phyloP scores from a whole-genome alignment of 2,113 vertebrate genomes.

The Pelecanoides urinatrix region DNA sequence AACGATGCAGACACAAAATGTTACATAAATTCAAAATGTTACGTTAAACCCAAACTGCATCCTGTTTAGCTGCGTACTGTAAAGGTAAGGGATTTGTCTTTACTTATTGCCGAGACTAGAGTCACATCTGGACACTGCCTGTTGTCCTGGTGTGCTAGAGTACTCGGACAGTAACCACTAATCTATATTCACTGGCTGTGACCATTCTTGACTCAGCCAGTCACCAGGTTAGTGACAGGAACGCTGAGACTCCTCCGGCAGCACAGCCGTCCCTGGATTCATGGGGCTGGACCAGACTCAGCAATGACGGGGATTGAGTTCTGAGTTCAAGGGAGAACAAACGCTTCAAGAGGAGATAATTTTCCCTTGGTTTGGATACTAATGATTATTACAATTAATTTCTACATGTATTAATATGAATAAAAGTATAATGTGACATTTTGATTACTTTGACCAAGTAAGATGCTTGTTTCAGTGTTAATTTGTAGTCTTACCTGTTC shows the following conservation, averaged over 20 bases:
- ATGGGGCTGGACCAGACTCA: fast-evolving
- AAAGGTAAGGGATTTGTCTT: not conserved
- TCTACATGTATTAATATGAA: fast-evolving
- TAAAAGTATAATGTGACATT: not conserved
- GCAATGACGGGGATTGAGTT: no score
- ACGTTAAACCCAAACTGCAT: fast-evolving
- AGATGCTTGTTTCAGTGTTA: not conserved
- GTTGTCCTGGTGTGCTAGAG: constrained; percentile 69
- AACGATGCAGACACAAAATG: fast-evolving
- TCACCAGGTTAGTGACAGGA: constrained; percentile 68
- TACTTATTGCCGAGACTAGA: constrained; percentile 57
- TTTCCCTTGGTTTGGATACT: not conserved
- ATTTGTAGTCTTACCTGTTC: not conserved
- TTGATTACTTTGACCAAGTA: not conserved
- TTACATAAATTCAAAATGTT: not conserved
- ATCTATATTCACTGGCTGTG: constrained; percentile 65
- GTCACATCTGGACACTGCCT: constrained; percentile 50
- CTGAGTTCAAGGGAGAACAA: not conserved
- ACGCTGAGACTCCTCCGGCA: fast-evolving
- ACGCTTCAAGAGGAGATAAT: not conserved
- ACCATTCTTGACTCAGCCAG: not conserved
- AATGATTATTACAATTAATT: not conserved
- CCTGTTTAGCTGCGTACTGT: fast-evolving
- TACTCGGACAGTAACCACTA: constrained; percentile 65
- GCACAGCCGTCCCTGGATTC: not conserved